phyloP scores from a whole-genome alignment of 2,113 vertebrate genomes.

The Crypturellus undulatus region DNA sequence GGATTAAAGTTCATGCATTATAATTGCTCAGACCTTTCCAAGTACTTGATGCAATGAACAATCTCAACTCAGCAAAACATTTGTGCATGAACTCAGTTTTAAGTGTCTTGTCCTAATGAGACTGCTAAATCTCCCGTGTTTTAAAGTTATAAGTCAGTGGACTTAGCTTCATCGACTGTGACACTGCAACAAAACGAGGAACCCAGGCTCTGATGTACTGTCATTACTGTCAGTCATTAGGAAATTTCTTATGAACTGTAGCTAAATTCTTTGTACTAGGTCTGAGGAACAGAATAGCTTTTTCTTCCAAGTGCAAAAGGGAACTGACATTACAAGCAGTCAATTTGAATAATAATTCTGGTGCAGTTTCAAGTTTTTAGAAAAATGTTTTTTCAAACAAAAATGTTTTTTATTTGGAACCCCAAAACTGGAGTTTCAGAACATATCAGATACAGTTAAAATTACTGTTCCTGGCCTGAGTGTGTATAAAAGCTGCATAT shows the following conservation, averaged over 20 bases:
- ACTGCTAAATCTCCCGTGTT: not conserved
- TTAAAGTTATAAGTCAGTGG: not conserved
- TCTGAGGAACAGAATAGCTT: not conserved
- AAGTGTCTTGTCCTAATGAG: not conserved
- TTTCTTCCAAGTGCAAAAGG: not conserved
- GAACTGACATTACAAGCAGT: not conserved
- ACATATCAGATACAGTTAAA: not conserved
- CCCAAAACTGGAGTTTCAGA: not conserved
- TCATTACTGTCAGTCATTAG: not conserved
- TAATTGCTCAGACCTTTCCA: not conserved
- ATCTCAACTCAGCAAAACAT: rapidly evolving
- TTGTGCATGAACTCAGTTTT: not conserved
- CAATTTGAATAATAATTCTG: not conserved
- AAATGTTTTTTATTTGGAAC: not conserved
- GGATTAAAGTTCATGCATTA: not conserved
- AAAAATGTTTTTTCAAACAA: not conserved
- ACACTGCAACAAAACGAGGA: not conserved
- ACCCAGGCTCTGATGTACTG: not conserved
- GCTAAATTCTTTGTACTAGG: not conserved
- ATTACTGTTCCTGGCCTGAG: not conserved
- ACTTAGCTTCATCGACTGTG: not conserved
- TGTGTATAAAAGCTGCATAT: not conserved
- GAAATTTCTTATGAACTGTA: not conserved
- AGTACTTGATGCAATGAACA: not conserved
- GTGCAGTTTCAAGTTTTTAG: not conserved